Conservation (phyloP, 2,888 invertebrate genomes). For the Seira ritae region DNA sequence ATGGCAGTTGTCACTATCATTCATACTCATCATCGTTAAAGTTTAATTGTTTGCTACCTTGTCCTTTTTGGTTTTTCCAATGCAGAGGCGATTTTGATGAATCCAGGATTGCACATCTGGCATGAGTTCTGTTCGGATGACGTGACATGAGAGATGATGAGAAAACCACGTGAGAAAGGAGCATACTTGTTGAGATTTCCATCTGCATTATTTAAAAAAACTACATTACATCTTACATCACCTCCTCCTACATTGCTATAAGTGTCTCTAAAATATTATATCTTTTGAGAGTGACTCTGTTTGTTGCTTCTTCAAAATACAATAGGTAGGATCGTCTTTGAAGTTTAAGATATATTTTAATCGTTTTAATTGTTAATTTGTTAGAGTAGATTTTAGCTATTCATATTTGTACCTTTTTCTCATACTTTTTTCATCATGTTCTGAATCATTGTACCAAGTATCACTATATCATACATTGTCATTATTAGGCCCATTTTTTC, state of each 20-base stretch:
- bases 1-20: neutral
- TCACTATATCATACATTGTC: neutral
- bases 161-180: conserved; percentile 45
- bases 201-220: conserved; percentile 41
- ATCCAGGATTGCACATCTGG: conserved; percentile 64
- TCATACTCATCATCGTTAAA: conserved; percentile 26
- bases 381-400: conserved; percentile 5
- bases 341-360: neutral
- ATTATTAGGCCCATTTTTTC: neutral
- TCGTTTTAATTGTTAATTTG: neutral
- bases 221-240: neutral
- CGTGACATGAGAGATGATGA: conserved; percentile 32
- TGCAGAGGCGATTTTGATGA: conserved; percentile 73
- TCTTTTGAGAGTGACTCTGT: no score
- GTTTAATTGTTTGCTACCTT: conserved; percentile 46
- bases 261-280: neutral
- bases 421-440: neutral
- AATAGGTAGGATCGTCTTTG: neutral
- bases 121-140: conserved; percentile 54
- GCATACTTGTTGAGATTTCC: conserved; percentile 60
- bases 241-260: neutral
- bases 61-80: conserved; percentile 65
- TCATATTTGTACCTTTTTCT: conserved; percentile 12
- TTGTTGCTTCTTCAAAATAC: no score
- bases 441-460: neutral